Base-by-base conservation (phyloP, 1,140 invertebrate genomes). In the Musca domestica region DNA sequence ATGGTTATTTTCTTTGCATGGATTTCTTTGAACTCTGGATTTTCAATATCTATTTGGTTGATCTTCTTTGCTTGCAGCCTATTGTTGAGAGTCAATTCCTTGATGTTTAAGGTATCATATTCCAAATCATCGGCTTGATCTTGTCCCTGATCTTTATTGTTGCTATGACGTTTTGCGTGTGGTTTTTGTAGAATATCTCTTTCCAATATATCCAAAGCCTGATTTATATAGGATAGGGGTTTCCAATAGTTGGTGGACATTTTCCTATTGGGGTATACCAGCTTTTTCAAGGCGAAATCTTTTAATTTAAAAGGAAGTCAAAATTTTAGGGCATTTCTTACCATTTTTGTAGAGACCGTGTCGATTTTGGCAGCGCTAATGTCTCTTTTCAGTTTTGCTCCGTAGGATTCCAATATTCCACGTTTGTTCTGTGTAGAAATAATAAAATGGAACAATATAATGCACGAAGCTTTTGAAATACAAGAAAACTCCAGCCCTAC, bases 171-270 rank as follows among this genome's bases (percentile, higher is more conserved):
- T 23, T 64, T 15, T 41, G 30, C 34, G 3, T 48, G 67, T 23
- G 48, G 22, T 41, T 41, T 51, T 47, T 23, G 12, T 10, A 6
- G 9, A 17, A 63, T 46, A 49, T 73, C 27, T 1, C 61, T 22
- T 27, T 78, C 77, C 9, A 80, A 56, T 0, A 70, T 27, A 71
- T 80, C 72, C 23, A 80, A 41, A 0, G 78, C 77, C 6, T 73
- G 73, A 7, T 76, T 77, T 22, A 73, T 72, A 51, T 78, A 72
- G 14, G 69, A 51, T 27, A 80, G 54, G 0, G 78, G 73, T 17
- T 76, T 72, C 78, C 77, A 80, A 41, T 78, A 78, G n/a, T 77
- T 79, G 1, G 56, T 41, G 14, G 48, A 72, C 5, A 79, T 56
- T 14, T 74, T 70, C n/a, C 66, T 68, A 49, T 66, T 64, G 15